Evolutionary conservation across 2,888 invertebrate genomes (phyloP).

Genomic region (Halictus quadricinctus): DNA sequence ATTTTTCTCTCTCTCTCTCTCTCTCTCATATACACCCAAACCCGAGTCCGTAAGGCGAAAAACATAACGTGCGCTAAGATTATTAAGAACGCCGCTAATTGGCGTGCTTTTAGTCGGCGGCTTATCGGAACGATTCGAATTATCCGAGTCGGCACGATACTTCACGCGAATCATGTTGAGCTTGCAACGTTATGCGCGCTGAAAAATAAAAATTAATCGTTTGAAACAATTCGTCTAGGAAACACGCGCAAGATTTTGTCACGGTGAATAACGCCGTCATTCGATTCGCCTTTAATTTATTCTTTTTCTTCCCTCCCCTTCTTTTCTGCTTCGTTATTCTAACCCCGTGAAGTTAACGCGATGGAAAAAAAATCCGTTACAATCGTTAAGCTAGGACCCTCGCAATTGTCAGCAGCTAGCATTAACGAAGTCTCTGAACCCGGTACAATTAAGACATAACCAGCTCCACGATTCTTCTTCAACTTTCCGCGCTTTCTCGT

Average conservation of each 20-base stretch:
- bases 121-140: slow-evolving; percentile 34
- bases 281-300: slow-evolving; percentile 54
- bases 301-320: slow-evolving; percentile 18
- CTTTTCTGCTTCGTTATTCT: slow-evolving; percentile 52
- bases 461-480: slow-evolving; percentile 26
- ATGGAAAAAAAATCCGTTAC: slow-evolving; percentile 56
- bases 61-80: slow-evolving; percentile 37
- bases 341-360: slow-evolving; percentile 42
- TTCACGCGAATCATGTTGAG: background rate
- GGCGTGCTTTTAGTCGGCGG: slow-evolving; percentile 8
- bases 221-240: background rate
- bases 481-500: slow-evolving; percentile 14
- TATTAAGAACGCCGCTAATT: slow-evolving; percentile 45
- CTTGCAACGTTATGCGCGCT: background rate
- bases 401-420: slow-evolving; percentile 57
- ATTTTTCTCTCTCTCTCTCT: slow-evolving; percentile 26
- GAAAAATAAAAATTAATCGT: background rate
- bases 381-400: slow-evolving; percentile 36
- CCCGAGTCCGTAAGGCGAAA: slow-evolving; percentile 31
- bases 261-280: background rate
- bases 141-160: background rate
- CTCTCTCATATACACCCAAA: background rate
- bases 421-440: slow-evolving; percentile 61
- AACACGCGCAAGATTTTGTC: background rate
- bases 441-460: slow-evolving; percentile 61